These are phyloP conservation scores for Drosophila sp. DNA, from an alignment of 1,140 invertebrate genomes.

Conservation along the genomic window DNA sequence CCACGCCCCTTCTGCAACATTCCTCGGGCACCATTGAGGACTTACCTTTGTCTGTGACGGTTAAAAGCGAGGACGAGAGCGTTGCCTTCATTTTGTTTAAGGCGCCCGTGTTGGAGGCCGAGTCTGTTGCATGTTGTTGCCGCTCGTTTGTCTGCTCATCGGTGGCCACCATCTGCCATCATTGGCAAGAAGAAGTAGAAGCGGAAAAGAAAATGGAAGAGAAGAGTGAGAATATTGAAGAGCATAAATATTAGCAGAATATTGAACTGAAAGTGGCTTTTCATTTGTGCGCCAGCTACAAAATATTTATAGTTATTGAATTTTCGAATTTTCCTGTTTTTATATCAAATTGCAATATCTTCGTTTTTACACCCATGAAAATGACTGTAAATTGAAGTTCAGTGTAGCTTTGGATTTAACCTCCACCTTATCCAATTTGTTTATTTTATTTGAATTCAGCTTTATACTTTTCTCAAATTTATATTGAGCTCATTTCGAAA, in stretches of 20 bases:
- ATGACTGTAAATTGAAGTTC: slow-evolving; percentile 35
- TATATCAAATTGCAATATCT: slow-evolving; percentile 14
- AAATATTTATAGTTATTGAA: slow-evolving; percentile 63
- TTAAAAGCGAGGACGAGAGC: slow-evolving; percentile 91
- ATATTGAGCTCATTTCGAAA: slow-evolving; percentile 36
- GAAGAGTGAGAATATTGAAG: neutral
- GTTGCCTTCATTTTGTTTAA: slow-evolving; percentile 93
- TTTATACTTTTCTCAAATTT: slow-evolving; percentile 29
- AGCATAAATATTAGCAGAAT: slow-evolving; percentile 54
- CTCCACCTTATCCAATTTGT: slow-evolving; percentile 41
- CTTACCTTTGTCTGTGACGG: slow-evolving; percentile 92
- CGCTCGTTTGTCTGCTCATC: slow-evolving; percentile 87
- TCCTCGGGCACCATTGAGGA: slow-evolving; percentile 12
- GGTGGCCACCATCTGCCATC: slow-evolving; percentile 89
- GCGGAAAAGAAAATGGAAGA: neutral
- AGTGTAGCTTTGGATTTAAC: slow-evolving; percentile 17
- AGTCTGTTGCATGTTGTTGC: slow-evolving; percentile 85
- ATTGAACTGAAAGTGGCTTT: slow-evolving; percentile 39
- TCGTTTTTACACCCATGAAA: too few species aligned
- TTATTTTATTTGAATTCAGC: slow-evolving; percentile 56
- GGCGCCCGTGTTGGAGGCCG: slow-evolving; percentile 85
- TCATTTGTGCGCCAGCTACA: slow-evolving; percentile 61
- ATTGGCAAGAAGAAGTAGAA: neutral
- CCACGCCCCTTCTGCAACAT: neutral
- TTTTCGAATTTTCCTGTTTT: too few species aligned